Percentiles rank a stretch among this genome's conserved stretches.
Evolutionary conservation across 2,113 vertebrate genomes (phyloP).

Genomic region (Okapia johnstoni): DNA sequence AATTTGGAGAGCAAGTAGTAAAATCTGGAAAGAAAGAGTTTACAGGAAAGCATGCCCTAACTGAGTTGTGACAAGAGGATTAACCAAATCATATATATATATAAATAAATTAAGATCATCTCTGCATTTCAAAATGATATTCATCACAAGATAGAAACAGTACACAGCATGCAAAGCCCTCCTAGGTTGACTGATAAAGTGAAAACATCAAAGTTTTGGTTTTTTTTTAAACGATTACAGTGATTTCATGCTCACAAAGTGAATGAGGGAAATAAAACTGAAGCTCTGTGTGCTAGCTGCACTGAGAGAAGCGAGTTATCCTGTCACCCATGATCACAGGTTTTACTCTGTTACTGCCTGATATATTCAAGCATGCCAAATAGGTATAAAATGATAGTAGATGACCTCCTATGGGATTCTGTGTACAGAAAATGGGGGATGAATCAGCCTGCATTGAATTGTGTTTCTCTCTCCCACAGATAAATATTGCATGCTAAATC

Average conservation of each 20-base stretch:
- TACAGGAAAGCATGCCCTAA: neutral
- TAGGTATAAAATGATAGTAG: slow-evolving; percentile 51
- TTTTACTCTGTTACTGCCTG: slow-evolving; percentile 50
- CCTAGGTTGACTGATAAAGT: slow-evolving; percentile 11
- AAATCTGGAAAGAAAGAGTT: neutral
- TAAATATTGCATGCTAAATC: slow-evolving; percentile 69
- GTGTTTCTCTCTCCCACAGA: slow-evolving; percentile 65
- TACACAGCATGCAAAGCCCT: neutral
- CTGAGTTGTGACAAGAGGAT: neutral
- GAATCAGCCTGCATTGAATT: slow-evolving; percentile 61
- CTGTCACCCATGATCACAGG: neutral
- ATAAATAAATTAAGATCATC: slow-evolving; percentile 1
- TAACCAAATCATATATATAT: slow-evolving; percentile 1
- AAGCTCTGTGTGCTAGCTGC: neutral
- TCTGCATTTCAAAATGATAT: slow-evolving; percentile 1
- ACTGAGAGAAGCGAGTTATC: neutral
- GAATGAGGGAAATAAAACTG: neutral
- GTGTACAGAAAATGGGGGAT: slow-evolving; percentile 42
- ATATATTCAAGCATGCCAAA: slow-evolving; percentile 51
- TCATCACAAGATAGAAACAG: neutral
- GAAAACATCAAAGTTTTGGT: slow-evolving; percentile 20
- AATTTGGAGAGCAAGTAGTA: neutral
- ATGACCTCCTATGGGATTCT: slow-evolving; percentile 63
- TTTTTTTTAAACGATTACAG: neutral
- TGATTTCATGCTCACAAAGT: slow-evolving; percentile 48